phyloP scores from a whole-genome alignment of 1,140 invertebrate genomes.

The Drosophila lini region DNA sequence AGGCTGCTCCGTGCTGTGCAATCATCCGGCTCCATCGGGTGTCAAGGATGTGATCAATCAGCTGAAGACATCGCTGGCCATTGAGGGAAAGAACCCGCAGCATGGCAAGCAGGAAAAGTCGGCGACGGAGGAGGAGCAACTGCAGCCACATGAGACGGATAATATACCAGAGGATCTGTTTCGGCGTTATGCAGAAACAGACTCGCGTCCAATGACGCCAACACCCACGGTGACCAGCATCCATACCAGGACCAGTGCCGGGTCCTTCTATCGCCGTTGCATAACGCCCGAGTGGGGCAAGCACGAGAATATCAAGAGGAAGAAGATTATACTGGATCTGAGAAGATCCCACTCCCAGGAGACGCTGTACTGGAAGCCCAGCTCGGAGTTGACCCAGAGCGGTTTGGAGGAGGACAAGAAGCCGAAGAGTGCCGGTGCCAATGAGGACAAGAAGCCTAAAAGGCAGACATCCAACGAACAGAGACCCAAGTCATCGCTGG shows the following conservation, averaged over 20 bases:
- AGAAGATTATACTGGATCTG: constrained; percentile 82
- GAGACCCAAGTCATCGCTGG: constrained; percentile 74
- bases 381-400: constrained; percentile 77
- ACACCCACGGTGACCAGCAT: constrained; percentile 89
- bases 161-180: constrained; percentile 87
- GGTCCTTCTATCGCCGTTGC: constrained; percentile 84
- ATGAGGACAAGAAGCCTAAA: constrained; percentile 70
- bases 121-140: constrained; percentile 31
- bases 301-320: constrained; percentile 78
- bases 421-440: constrained; percentile 70
- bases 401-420: constrained; percentile 70
- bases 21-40: constrained; percentile 91
- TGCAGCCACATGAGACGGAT: constrained; percentile 64
- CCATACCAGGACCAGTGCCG: constrained; percentile 83
- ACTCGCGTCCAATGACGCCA: constrained; percentile 91
- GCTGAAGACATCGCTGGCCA: constrained; percentile 89
- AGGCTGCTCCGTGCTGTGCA: constrained; percentile 91
- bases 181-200: constrained; percentile 90
- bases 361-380: constrained; percentile 83
- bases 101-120: constrained; percentile 42
- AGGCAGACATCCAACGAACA: constrained; percentile 67
- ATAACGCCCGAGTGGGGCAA: constrained; percentile 85
- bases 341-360: constrained; percentile 79
- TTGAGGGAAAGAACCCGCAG: constrained; percentile 55
- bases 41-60: constrained; percentile 89